Evolutionary conservation across 2,888 invertebrate species (phyloP).

Genomic region (Lordiphosa fenestrarum): DNA sequence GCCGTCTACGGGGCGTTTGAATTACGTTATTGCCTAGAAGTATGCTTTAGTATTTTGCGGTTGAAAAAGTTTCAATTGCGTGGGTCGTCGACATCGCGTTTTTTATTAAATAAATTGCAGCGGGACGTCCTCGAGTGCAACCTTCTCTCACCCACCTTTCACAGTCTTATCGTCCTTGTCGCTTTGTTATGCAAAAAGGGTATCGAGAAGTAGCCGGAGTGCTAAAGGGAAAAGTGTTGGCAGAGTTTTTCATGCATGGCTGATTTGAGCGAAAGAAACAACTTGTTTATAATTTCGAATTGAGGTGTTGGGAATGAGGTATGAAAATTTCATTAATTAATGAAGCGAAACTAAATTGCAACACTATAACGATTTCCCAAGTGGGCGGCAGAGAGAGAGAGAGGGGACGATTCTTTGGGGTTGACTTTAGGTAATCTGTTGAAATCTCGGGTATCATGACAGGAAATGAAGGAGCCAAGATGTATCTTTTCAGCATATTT

Average conservation of each 20-base stretch:
- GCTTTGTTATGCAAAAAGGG: constrained; percentile 60
- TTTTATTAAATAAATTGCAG: constrained; percentile 72
- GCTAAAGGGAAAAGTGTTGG: constrained; percentile 28
- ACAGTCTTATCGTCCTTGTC: constrained; percentile 30
- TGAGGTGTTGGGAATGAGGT: not conserved
- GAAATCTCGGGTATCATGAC: too few relatives aligned
- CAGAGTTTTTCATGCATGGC: constrained; percentile 32
- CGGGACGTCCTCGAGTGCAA: constrained; percentile 31
- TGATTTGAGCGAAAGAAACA: constrained; percentile 20
- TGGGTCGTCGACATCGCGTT: constrained; percentile 56
- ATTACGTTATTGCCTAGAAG: constrained; percentile 73
- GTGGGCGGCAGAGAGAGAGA: too few relatives aligned
- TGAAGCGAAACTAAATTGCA: constrained; percentile 16
- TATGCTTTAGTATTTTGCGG: constrained; percentile 73
- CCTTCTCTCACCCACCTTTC: not conserved
- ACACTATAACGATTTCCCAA: not conserved
- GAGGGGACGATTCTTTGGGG: too few relatives aligned
- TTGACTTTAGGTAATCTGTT: too few relatives aligned
- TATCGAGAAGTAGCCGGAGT: constrained; percentile 21
- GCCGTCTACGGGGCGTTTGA: constrained; percentile 58
- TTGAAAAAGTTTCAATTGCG: constrained; percentile 73
- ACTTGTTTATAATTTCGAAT: constrained; percentile 18
- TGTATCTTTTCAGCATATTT: not conserved
- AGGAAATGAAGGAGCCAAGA: too few relatives aligned
- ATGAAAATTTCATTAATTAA: constrained; percentile 29